phyloP scores from a whole-genome alignment of 2,113 vertebrate genomes.

The Gallinago jamesoni region DNA sequence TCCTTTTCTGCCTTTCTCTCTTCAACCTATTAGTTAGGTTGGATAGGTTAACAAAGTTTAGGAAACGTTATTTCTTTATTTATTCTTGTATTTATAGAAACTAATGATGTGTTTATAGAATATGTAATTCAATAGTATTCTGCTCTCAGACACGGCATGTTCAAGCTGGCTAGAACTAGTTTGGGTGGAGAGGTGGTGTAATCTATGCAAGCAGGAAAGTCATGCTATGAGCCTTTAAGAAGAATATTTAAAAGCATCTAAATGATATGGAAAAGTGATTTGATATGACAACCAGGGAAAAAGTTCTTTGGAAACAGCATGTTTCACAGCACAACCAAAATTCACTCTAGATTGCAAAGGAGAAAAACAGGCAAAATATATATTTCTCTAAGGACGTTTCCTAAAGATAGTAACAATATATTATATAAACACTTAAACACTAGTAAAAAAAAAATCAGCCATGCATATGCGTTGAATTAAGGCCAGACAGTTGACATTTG shows the following conservation, averaged over 20 bases:
- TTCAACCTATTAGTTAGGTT: not conserved
- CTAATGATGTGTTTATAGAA: not conserved
- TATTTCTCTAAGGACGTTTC: not conserved
- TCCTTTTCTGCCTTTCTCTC: not conserved
- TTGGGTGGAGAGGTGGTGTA: not conserved
- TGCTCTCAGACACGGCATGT: not conserved
- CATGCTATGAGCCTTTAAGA: not conserved
- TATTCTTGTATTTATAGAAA: not conserved
- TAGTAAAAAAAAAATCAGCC: not conserved
- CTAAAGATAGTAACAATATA: not conserved
- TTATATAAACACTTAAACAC: not conserved
- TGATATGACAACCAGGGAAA: not conserved
- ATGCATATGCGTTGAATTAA: conserved; percentile 9
- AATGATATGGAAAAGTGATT: not conserved
- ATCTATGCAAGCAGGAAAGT: not conserved
- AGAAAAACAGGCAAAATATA: not conserved
- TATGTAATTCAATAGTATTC: not conserved
- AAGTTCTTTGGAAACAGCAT: not conserved
- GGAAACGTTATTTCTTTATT: not conserved
- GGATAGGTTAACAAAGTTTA: not conserved
- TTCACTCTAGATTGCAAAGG: not conserved
- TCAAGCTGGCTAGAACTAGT: not conserved
- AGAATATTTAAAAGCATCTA: not conserved
- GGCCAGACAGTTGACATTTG: not conserved
- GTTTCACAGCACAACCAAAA: not conserved